Base-by-base conservation (phyloP, 2,113 vertebrate species). In the Vombatus ursinus region DNA sequence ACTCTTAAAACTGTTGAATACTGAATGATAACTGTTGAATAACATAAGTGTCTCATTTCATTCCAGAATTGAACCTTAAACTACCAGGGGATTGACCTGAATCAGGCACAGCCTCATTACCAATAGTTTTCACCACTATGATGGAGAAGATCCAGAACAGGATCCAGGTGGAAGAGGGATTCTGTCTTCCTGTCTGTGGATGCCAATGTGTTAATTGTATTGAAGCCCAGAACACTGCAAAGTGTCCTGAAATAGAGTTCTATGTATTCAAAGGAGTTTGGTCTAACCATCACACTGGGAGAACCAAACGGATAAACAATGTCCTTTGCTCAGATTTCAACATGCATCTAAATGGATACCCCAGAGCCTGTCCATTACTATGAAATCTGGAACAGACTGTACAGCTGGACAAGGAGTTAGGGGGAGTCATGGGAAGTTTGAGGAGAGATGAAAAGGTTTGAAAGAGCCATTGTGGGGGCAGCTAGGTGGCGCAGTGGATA, bases 381-480 rank as follows among this genome's bases (percentile, higher is more conserved):
- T 37, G 61, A 68, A 68, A 68, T 68, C 31, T 68, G 28, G 31
- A 3, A 68, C 3, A 16, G 61, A 37, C 61, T 26, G 26, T 57
- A 68, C 11, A 37, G 31, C 37, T 37, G 61, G 61, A 68, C 31
- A 37, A 12, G 26, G 26, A 68, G 11, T 37, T 37, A 68, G 31
- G 25, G 61, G 19, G 23, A 10, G 47, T 50, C 3, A 50, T n/a
- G 48, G 89, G 10, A 95, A 8, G 37, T 54, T 84, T 97, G 57
- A 25, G 7, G 95, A 96, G 48, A 57, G n/a, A 22, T 91, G 6
- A 94, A 92, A 90, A 94, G 10, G 12, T 68, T 84, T 91, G 93
- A 37, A 47, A 22, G 44, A 26, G 25, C 96, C 68, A 50, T 12
- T 92, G 23, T 93, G 44, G 48, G n/a, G n/a, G n/a, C n/a, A n/a